Evolutionary conservation across 2,888 invertebrate species (phyloP).

Genomic region (Caenorhabditis doughertyi): DNA sequence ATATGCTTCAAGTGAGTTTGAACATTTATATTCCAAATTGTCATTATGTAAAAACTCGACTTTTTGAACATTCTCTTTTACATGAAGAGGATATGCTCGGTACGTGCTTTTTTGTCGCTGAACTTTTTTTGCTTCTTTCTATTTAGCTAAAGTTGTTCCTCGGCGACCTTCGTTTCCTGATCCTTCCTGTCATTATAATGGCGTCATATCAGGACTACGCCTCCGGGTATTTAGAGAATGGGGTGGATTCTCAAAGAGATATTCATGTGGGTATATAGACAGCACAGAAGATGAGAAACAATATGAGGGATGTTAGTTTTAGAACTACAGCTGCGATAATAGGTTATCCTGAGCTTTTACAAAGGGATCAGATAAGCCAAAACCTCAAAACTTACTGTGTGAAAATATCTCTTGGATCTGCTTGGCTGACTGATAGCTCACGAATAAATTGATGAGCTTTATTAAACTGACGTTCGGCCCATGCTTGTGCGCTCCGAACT

Average conservation of each 20-base stretch:
- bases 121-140: neutral
- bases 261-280: neutral
- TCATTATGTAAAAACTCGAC: neutral
- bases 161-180: slow-evolving; percentile 6
- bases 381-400: slow-evolving; percentile 67
- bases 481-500: slow-evolving; percentile 70
- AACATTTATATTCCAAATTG: too few species aligned
- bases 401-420: slow-evolving; percentile 66
- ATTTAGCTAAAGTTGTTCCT: neutral
- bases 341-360: too few species aligned
- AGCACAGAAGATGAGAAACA: neutral
- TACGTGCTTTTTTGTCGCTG: neutral
- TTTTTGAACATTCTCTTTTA: neutral
- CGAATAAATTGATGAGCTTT: slow-evolving; percentile 79
- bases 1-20: too few species aligned
- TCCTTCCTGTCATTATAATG: slow-evolving; percentile 37
- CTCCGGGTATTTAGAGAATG: slow-evolving; percentile 7
- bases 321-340: neutral
- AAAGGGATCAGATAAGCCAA: too few species aligned
- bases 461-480: slow-evolving; percentile 80
- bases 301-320: neutral
- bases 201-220: slow-evolving; percentile 42
- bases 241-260: neutral
- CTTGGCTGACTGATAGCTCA: slow-evolving; percentile 72
- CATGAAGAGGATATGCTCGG: neutral